Evolutionary conservation across 64 coral and sea anemone species (phyloP), one percentile per base, ranked within the genome.

Genomic region (Montipora sp.): DNA sequence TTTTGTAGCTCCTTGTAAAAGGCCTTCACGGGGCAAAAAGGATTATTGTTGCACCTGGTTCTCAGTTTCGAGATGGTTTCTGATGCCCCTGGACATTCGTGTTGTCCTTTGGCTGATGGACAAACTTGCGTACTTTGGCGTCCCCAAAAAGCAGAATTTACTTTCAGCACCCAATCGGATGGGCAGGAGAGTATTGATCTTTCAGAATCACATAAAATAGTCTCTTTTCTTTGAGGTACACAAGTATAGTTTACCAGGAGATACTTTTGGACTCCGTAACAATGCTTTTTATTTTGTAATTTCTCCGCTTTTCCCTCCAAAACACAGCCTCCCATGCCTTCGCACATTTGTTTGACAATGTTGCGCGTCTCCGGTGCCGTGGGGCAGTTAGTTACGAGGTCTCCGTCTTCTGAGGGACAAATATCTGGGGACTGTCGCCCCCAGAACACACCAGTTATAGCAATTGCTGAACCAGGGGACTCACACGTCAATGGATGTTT

Each of bases 71-170:
- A 90, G 57, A 98, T 78, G 45, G 95, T 94, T 73, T 98, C 95
- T 51, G 95, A 98, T 50, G 95, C 92, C 5, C 95, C 95, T 10
- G 65, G 78, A 45, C 95, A 98, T n/a, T 92, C 27, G 46, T 63
- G n/a, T 21, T 92, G 79, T 7, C 92, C 95, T 66, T 21, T 87
- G 8, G 68, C 83, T 47, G 92, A 87, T 7, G 95, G 95, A 71
- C 95, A 98, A 12, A 98, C 75, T 8, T 84, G 84, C 0, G 57
- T 20, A 47, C 68, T 81, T 68, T 98, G 77, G 44, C 95, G 83
- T 13, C 95, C 95, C 95, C 95, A 98, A 75, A 98, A 98, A 0
- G 95, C 95, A 10, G 95, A 94, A 27, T 98, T 98, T 4, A 98
- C 85, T 24, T 89, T 98, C 23, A 98, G 61, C 22, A 98, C 20